Base-by-base conservation (phyloP, 2,797 vertebrate species). In the Dromococcyx pavoninus region DNA sequence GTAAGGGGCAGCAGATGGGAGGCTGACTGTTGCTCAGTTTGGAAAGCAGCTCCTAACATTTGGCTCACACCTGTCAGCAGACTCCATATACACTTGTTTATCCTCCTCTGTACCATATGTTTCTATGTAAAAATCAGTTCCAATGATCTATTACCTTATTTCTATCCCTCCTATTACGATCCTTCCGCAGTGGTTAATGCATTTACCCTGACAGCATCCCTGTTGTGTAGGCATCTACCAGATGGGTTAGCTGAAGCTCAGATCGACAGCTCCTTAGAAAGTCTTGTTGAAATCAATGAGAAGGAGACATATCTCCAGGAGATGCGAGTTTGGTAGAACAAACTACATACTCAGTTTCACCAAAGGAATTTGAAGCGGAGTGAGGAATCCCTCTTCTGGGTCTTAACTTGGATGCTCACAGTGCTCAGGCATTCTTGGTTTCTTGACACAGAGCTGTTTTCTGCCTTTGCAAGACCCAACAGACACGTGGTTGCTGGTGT, bases 51-150 rank as follows among this genome's bases (percentile, higher is more conserved):
- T 93, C 73, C 76, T 94, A 92, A 89, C 89, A 86, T 96, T 97
- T 97, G 94, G 94, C 95, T 97, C 85, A 95, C 94, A 97, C 96
- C 93, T 96, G 95, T 89, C 94, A 93, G 70, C 91, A 96, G 62
- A 79, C 89, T 96, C 56, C 67, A 0, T 93, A 88, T 94, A 96
- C 91, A 91, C 73, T 97, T 95, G 89, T 95, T 94, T 93, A 91
- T 93, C 93, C 91, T 89, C 95, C 95, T 78, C 96, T 96, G 87
- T 96, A 92, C 94, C 93, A 89, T 96, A 95, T 97, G 95, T 86
- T 93, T 96, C 91, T n/a, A 76, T 71, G 92, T 56, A 94, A 93
- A 48, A 94, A 94, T 81, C 92, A 91, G 76, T 94, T 81, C 82
- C 91, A 93, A 76, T 95, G 91, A 96, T 97, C 96, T 94, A 95